These are phyloP conservation scores for Nesoenas mayeri DNA, from an alignment of 2,113 vertebrate genomes.

Conservation along the genomic window DNA sequence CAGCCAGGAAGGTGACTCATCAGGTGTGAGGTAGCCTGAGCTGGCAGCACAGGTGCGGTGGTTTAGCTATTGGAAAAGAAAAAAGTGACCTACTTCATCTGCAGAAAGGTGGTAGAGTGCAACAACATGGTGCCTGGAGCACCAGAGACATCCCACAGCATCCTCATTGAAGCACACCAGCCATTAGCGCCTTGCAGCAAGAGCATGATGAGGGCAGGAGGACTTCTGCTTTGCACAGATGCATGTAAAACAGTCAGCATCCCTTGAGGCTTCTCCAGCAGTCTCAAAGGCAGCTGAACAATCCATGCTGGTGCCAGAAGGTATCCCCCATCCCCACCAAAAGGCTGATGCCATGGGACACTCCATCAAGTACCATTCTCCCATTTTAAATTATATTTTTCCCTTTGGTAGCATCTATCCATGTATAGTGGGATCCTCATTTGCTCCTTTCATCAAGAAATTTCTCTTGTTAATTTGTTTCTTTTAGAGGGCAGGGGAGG, in stretches of 20 bases:
- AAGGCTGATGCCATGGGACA: neutral
- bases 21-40: neutral
- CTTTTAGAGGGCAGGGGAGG: accelerated
- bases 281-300: neutral
- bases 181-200: neutral
- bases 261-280: neutral
- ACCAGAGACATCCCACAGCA: neutral
- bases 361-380: neutral
- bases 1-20: neutral
- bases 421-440: neutral
- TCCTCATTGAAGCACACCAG: neutral
- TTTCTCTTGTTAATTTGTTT: neutral
- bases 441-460: neutral
- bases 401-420: neutral
- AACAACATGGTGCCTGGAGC: accelerated
- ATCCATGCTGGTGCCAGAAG: neutral
- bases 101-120: neutral
- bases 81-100: neutral
- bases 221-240: neutral
- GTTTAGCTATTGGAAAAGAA: neutral
- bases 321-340: neutral
- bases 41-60: neutral
- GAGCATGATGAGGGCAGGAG: neutral
- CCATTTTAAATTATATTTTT: neutral
- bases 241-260: neutral